Base-by-base conservation (phyloP, 2,888 invertebrate species). In the Sesamia inferens region DNA sequence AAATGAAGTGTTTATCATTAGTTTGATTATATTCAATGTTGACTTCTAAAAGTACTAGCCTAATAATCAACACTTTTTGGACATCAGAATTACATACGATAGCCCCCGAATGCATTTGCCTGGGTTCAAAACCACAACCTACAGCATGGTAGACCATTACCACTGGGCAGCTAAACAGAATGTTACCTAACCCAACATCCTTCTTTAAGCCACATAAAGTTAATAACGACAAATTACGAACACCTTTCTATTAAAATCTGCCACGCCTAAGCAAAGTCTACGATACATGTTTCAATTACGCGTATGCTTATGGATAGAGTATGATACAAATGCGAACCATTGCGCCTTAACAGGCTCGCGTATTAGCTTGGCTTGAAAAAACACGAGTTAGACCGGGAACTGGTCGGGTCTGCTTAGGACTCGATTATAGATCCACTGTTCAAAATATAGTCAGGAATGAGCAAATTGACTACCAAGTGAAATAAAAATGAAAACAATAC, bases 281-380 rank as follows among this genome's bases (percentile, higher is more conserved):
- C 86, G 85, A 90, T 91, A 91, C 94, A 92, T 92, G 93, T 92
- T 93, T 94, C 92, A 94, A 94, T 95, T 92, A 92, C 90, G 86
- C 85, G 80, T 82, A 85, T 85, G 85, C 84, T 87, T 95, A 94
- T 92, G 93, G 93, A 74, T 85, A 87, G 84, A 89, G 91, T 91
- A 93, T 94, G 93, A 90, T 89, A 93, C 90, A 90, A 94, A 94
- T 92, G 93, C 89, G 88, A 88, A 87, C 88, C 85, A 85, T 87
- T 83, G 86, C 85, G 48, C 94, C 95, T 85, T 93, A 93, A 81
- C 87, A 67, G 92, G 95, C 65, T 84, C 88, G 87, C 92, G 85
- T 94, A 95, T 95, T 95, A 94, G 94, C 89, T 75, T 79, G 44
- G 81, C 83, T 85, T 81, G 89, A 90, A 93, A 94, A 95, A 93